These are phyloP conservation scores for Hassar affinis DNA, from an alignment of 2,113 vertebrate genomes.

Conservation along the genomic window DNA sequence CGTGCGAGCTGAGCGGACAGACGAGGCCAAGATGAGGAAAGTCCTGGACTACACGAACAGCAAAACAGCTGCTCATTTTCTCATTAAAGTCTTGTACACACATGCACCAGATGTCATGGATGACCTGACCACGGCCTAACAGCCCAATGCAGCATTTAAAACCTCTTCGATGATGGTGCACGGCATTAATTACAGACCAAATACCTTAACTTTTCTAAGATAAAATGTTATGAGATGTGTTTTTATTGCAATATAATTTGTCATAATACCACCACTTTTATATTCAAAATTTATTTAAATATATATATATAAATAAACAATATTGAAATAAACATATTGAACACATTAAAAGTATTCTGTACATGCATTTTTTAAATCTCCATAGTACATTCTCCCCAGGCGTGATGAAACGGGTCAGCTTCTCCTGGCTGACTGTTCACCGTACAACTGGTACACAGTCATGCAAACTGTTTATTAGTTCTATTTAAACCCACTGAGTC, in stretches of 20 bases:
- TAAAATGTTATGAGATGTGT: not conserved
- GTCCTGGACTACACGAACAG: constrained; percentile 38
- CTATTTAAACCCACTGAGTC: too few species aligned
- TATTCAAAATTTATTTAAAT: not conserved
- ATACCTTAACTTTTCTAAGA: not conserved
- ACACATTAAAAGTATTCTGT: not conserved
- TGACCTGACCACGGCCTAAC: constrained; percentile 11
- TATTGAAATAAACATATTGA: not conserved
- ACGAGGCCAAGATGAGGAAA: constrained; percentile 51
- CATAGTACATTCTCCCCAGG: not conserved
- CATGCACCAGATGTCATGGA: constrained; percentile 21
- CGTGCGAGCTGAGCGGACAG: constrained; percentile 17
- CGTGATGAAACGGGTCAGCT: not conserved
- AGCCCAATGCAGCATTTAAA: not conserved
- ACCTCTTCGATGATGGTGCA: not conserved
- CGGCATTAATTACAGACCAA: not conserved
- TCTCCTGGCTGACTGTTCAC: not conserved
- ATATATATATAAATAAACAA: not conserved
- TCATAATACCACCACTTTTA: not conserved
- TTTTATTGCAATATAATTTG: not conserved
- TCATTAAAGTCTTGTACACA: constrained; percentile 23
- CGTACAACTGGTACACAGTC: not conserved
- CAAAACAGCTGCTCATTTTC: constrained; percentile 11
- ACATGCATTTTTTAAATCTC: not conserved
- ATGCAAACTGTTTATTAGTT: too few species aligned